Percentiles rank a stretch among this genome's conserved stretches.
These are phyloP conservation scores for Caerostris extrusa DNA, from an alignment of 1,140 invertebrate species.

Conservation along the genomic window DNA sequence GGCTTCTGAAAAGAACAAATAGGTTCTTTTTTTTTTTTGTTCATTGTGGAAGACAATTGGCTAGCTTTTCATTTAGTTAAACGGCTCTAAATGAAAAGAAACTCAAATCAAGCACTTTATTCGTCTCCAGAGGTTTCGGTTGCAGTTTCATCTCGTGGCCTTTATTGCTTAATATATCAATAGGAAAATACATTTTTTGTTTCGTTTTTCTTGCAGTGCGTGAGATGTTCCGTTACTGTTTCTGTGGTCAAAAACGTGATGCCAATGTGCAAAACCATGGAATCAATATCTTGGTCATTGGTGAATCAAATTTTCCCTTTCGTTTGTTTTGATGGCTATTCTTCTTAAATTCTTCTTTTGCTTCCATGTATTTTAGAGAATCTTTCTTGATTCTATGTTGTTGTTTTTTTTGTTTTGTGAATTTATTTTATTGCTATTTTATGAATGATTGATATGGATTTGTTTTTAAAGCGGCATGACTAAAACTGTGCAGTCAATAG, in stretches of 20 bases:
- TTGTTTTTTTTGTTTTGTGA: too few relatives aligned
- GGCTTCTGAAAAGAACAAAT: neutral
- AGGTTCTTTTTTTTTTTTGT: neutral
- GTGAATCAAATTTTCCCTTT: neutral
- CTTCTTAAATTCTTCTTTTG: neutral
- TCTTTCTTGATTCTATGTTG: neutral
- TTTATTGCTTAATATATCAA: slow-evolving; percentile 40
- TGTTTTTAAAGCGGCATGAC: too few relatives aligned
- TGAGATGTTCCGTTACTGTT: neutral
- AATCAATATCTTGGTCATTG: neutral
- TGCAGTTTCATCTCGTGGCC: neutral
- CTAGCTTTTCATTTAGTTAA: slow-evolving; percentile 13
- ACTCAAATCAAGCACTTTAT: slow-evolving; percentile 24
- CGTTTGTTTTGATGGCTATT: neutral
- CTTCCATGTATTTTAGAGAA: neutral
- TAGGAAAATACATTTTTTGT: neutral
- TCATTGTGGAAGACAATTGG: neutral
- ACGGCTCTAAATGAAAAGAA: slow-evolving; percentile 27
- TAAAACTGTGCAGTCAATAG: too few relatives aligned
- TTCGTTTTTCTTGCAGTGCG: neutral
- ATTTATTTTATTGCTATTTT: too few relatives aligned
- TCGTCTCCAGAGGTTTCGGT: neutral
- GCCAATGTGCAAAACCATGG: neutral
- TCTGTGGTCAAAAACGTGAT: neutral
- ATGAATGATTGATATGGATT: too few relatives aligned